Conservation (phyloP, 1,140 invertebrate species). For the Drosophila funebris region DNA sequence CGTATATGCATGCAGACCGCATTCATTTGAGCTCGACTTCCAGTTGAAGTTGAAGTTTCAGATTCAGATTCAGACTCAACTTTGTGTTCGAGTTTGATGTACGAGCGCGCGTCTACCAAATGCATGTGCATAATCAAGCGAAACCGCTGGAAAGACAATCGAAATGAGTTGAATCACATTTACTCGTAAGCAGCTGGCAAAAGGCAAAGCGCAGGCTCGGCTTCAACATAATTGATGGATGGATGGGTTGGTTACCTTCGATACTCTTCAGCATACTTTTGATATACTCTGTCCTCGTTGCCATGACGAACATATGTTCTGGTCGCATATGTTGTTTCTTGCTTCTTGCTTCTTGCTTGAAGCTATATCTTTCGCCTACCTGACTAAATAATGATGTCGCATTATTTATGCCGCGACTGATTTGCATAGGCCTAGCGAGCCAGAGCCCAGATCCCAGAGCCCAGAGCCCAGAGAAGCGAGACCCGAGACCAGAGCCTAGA, state of each 20-base stretch:
- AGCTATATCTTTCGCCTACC: conserved; percentile 61
- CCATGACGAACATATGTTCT: conserved; percentile 12
- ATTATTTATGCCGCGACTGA: conserved; percentile 73
- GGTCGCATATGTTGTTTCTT: conserved; percentile 1
- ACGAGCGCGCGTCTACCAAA: conserved; percentile 55
- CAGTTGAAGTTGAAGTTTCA: conserved; percentile 20
- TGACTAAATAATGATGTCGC: conserved; percentile 80
- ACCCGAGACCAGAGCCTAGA: conserved; percentile 4
- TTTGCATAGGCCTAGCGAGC: conserved; percentile 61
- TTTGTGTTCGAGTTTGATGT: conserved; percentile 69
- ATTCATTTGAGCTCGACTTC: conserved; percentile 59
- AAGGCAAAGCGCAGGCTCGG: conserved; percentile 33
- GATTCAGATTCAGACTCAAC: not conserved
- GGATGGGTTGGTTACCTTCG: conserved; percentile 6
- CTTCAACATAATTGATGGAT: conserved; percentile 77
- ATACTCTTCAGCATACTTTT: not conserved
- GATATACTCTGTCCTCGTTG: not conserved
- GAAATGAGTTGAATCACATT: conserved; percentile 57
- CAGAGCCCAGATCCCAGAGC: too few species aligned
- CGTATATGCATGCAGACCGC: conserved; percentile 51
- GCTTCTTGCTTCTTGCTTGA: not conserved
- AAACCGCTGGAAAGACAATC: conserved; percentile 53
- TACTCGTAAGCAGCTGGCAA: conserved; percentile 39
- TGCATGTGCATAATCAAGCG: conserved; percentile 79
- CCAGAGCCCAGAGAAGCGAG: too few species aligned